Percentiles rank a stretch among this genome's conserved stretches.
Conservation (phyloP, 2,888 invertebrate species). For the Drosophila multiciliata region DNA sequence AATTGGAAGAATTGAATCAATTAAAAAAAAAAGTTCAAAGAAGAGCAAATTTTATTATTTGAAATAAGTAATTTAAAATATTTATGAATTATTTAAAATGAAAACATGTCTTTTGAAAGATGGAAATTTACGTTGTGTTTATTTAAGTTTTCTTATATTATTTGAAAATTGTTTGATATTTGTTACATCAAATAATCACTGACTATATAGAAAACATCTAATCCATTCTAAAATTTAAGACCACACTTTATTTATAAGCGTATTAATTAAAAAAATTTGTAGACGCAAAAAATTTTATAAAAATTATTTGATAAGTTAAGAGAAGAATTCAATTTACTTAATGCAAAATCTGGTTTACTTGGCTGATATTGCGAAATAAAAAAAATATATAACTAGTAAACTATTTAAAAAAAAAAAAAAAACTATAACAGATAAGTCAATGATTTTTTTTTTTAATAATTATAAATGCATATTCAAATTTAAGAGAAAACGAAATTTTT, state of each 20-base stretch:
- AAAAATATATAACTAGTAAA: neutral
- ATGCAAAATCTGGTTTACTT: neutral
- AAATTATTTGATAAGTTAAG: neutral
- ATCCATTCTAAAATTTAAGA: neutral
- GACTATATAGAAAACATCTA: neutral
- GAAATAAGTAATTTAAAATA: neutral
- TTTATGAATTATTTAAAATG: neutral
- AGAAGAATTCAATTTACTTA: neutral
- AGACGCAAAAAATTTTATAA: neutral
- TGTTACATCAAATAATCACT: neutral
- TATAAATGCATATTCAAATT: neutral
- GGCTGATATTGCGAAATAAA: neutral
- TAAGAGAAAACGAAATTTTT: neutral
- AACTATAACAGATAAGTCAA: neutral
- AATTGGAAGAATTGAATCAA: neutral
- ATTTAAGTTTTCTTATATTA: neutral
- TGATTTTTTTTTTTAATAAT: neutral
- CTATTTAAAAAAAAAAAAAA: neutral
- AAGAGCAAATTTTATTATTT: no score
- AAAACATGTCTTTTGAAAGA: neutral
- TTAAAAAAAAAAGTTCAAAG: no score
- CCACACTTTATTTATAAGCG: neutral
- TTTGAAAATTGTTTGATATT: neutral
- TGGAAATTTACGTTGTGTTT: neutral
- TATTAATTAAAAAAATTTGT: neutral